Evolutionary conservation across 1,140 invertebrate species (phyloP).

Genomic region (Ladona fulva): DNA sequence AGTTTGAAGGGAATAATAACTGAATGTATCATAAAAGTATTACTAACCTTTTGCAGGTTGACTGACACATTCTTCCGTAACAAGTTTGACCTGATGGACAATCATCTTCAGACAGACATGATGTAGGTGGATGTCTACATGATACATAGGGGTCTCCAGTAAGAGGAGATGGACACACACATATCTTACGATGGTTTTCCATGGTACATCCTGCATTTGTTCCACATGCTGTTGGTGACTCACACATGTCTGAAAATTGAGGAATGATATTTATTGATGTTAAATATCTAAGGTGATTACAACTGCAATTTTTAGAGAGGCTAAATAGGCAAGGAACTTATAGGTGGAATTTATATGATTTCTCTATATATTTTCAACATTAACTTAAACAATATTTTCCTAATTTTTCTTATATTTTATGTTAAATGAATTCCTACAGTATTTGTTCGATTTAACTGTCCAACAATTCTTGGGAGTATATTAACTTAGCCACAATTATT

Average conservation of each 20-base stretch:
- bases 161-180: slow-evolving; percentile 59
- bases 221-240: slow-evolving; percentile 67
- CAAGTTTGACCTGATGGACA: slow-evolving; percentile 61
- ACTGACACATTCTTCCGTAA: slow-evolving; percentile 61
- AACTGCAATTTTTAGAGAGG: not conserved
- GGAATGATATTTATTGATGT: not conserved
- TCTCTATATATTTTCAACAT: too few relatives aligned
- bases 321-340: too few relatives aligned
- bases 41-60: slow-evolving; percentile 56
- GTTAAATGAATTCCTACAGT: too few relatives aligned
- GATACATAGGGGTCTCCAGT: slow-evolving; percentile 62
- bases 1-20: too few relatives aligned
- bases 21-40: not conserved
- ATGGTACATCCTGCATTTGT: slow-evolving; percentile 66
- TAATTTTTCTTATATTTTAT: too few relatives aligned
- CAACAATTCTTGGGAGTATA: too few relatives aligned
- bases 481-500: too few relatives aligned
- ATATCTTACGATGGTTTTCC: slow-evolving; percentile 59
- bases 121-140: slow-evolving; percentile 56
- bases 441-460: too few relatives aligned
- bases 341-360: too few relatives aligned
- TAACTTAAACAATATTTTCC: too few relatives aligned
- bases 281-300: not conserved
- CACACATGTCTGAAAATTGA: slow-evolving; percentile 49
- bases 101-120: slow-evolving; percentile 51